Conservation (phyloP, 2,888 invertebrate species). For the Pachymerium ferrugineum region DNA sequence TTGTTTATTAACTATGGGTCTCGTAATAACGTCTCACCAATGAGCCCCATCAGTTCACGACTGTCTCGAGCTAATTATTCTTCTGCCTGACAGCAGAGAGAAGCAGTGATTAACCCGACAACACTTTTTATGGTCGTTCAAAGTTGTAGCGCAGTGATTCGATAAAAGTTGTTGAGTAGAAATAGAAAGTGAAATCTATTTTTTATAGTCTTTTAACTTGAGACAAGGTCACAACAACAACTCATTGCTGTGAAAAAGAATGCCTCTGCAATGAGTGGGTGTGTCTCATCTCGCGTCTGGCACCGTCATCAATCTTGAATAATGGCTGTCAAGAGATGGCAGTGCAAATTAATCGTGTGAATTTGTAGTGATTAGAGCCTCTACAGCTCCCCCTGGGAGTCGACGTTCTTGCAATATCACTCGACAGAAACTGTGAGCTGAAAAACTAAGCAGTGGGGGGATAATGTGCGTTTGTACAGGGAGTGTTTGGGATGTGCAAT, state of each 20-base stretch:
- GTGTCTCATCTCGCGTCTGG: background rate
- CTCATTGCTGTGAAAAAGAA: background rate
- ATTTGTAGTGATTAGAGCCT: background rate
- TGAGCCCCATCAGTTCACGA: background rate
- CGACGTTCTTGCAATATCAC: background rate
- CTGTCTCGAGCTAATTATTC: background rate
- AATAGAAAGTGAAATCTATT: background rate
- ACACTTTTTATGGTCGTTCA: background rate
- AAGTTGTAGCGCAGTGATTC: background rate
- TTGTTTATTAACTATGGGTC: too few species aligned
- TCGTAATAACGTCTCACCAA: too few species aligned
- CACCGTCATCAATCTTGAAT: background rate
- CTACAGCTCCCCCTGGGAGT: background rate
- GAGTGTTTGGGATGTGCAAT: background rate
- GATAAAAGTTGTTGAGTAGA: background rate
- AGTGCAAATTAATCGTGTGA: background rate
- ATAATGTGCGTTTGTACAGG: background rate
- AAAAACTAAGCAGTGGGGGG: background rate
- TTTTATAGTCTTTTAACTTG: background rate
- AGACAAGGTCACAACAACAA: background rate
- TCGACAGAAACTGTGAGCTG: background rate
- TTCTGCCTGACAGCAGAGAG: background rate
- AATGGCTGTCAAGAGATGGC: background rate
- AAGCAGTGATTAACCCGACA: background rate
- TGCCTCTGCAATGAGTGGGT: background rate